Conservation (phyloP, 2,797 vertebrate genomes). For the Tamandua tetradactyla region DNA sequence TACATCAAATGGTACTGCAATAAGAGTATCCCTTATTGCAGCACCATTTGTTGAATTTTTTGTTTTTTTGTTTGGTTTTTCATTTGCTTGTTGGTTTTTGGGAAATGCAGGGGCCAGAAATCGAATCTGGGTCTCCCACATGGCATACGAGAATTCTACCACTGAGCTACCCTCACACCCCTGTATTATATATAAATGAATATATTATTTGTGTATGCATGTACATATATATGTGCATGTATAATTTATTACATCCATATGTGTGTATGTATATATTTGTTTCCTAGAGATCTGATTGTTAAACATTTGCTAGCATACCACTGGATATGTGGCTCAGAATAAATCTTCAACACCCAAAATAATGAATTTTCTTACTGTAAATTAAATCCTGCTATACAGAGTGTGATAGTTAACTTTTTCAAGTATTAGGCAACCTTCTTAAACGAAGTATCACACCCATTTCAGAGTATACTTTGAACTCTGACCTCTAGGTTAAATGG, state of each 20-base stretch:
- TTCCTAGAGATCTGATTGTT: background rate
- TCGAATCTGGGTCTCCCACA: no score
- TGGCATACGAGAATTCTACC: no score
- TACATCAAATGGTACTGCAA: no score
- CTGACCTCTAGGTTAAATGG: background rate
- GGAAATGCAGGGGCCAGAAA: no score
- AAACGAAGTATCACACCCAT: background rate
- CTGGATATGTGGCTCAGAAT: background rate
- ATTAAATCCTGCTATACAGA: background rate
- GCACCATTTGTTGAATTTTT: no score
- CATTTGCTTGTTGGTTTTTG: no score
- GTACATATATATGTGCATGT: background rate
- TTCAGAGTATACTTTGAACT: background rate
- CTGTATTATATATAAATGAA: no score
- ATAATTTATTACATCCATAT: background rate
- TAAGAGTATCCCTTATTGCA: no score
- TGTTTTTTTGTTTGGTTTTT: no score
- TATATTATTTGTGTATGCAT: background rate
- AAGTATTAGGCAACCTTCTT: background rate
- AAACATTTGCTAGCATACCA: background rate
- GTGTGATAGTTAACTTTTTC: background rate
- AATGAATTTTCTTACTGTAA: background rate
- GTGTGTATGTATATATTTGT: no score
- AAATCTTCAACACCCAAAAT: background rate
- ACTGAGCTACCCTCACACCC: no score